phyloP scores from a whole-genome alignment of 1,140 invertebrate genomes.

The Druon quercuslanigerum region DNA sequence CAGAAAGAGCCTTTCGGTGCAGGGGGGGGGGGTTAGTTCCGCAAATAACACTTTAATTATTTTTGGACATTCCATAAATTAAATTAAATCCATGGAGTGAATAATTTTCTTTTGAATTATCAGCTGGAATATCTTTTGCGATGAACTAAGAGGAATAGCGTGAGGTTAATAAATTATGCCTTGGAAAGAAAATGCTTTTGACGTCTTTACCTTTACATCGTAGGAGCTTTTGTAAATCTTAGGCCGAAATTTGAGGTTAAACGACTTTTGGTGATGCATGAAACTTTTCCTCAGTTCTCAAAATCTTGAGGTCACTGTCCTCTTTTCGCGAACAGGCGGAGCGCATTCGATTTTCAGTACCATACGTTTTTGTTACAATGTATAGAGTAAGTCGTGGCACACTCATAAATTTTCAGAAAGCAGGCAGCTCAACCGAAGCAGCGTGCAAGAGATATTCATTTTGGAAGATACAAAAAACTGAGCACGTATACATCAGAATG shows the following conservation, averaged over 20 bases:
- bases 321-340: neutral
- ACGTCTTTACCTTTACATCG: neutral
- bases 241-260: neutral
- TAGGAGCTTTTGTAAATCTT: neutral
- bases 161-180: neutral
- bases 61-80: too few relatives aligned
- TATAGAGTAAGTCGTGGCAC: slow-evolving; percentile 1
- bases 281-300: neutral
- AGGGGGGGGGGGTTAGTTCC: too few relatives aligned
- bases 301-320: slow-evolving; percentile 6
- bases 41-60: too few relatives aligned
- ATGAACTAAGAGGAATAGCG: neutral
- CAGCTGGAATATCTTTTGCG: neutral
- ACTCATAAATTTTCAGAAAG: slow-evolving; percentile 25
- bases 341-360: slow-evolving; percentile 6
- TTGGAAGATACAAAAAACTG: slow-evolving; percentile 16
- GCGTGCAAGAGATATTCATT: slow-evolving; percentile 25
- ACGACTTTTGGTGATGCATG: neutral
- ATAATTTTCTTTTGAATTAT: neutral
- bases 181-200: neutral
- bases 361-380: slow-evolving; percentile 24
- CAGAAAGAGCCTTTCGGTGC: too few relatives aligned
- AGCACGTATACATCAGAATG: slow-evolving; percentile 19
- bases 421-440: slow-evolving; percentile 23
- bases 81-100: too few relatives aligned